Percentiles rank a stretch among this genome's conserved stretches.
Evolutionary conservation across 2,888 invertebrate genomes (phyloP).

Genomic region (Drosophila percnosoma): DNA sequence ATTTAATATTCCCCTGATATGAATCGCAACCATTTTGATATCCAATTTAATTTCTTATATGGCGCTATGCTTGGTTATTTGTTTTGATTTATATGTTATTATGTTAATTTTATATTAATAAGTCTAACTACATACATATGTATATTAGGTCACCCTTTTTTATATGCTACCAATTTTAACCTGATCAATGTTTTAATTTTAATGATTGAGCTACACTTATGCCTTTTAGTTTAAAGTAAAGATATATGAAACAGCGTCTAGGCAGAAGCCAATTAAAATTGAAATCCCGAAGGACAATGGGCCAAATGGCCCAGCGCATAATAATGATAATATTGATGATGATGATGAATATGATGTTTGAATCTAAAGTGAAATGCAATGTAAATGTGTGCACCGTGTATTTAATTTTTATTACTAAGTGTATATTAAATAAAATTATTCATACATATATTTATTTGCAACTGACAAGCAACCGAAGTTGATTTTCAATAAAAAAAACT

Average conservation of each 20-base stretch:
- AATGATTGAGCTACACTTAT: constrained; percentile 55
- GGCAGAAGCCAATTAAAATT: constrained; percentile 66
- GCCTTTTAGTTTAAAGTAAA: constrained; percentile 75
- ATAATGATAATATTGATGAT: constrained; percentile 27
- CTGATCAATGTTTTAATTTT: constrained; percentile 47
- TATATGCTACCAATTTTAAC: constrained; percentile 23
- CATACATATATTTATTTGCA: constrained; percentile 58
- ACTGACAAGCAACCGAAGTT: constrained; percentile 35
- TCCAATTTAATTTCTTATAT: constrained; percentile 31
- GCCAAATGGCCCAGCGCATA: not conserved
- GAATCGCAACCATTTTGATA: constrained; percentile 20
- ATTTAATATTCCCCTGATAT: constrained; percentile 11
- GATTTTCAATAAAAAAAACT: constrained; percentile 34
- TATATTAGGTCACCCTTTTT: constrained; percentile 15
- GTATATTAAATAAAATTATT: constrained; percentile 64
- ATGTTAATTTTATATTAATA: constrained; percentile 32
- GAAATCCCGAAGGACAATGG: constrained; percentile 46
- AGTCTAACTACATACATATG: constrained; percentile 19
- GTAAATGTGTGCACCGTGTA: constrained; percentile 77
- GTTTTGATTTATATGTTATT: constrained; percentile 66
- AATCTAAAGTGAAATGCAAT: constrained; percentile 69
- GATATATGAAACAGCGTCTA: constrained; percentile 70
- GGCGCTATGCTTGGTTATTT: constrained; percentile 71
- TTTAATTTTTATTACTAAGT: constrained; percentile 69
- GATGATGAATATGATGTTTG: constrained; percentile 31